Base-by-base conservation (phyloP, 2,113 vertebrate genomes). In the Irena cyanogastra region DNA sequence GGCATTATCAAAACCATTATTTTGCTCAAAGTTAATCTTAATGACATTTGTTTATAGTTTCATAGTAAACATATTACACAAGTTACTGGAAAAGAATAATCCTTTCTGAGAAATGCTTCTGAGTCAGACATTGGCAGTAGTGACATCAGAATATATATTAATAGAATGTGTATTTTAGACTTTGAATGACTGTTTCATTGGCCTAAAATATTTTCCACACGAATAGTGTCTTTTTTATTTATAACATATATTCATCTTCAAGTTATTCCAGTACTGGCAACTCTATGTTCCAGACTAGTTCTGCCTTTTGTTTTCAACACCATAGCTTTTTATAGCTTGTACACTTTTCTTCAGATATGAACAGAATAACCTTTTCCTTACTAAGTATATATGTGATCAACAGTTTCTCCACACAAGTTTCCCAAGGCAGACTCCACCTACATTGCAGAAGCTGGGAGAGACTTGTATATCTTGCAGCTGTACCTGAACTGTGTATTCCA, bases 151-250 rank as follows among this genome's bases (percentile, higher is more conserved):
- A 95, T 79, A 85, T 57, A 80, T 96, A 97, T 93, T 97, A 97
- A 96, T 96, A 95, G 95, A 93, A 68, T 68, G 61, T 91, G 82
- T 96, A 97, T 97, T 97, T 96, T 96, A 94, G 90, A 76, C 87
- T 94, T 96, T 57, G 90, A 95, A 90, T 90, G 92, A 93, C 84
- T 96, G 78, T 93, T 96, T 91, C 92, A 82, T 93, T 87, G 92
- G 70, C 45, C 82, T 85, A 91, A 92, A 89, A 91, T 96, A 91
- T 82, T 96, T 97, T 96, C 95, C 95, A 76, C 3, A 2, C 7
- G 0, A 87, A 87, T 94, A 94, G 83, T 91, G 37, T 75, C 59
- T 63, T 89, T 95, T 91, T 94, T 85, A 94, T 95, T 93, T 96
- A 91, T 95, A 87, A 79, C n/a, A 0, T 93, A 75, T 79, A 95